A percentile compares a stretch with the other conserved stretches of the same genome.
These are phyloP conservation scores for Ormyrus labotus DNA, from an alignment of 2,888 invertebrate species.

Conservation along the genomic window DNA sequence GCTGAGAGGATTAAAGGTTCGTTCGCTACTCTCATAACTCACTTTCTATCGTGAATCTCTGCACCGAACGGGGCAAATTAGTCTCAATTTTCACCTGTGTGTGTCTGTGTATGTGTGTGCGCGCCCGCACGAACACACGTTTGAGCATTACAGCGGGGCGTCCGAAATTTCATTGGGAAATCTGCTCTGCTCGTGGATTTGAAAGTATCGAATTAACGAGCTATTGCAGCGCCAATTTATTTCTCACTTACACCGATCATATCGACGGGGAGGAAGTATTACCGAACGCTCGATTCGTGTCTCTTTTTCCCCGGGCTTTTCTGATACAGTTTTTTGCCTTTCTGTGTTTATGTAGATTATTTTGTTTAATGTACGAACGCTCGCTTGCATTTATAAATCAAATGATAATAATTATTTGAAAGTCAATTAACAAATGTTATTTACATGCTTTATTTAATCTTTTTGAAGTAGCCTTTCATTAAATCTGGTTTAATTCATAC, in stretches of 20 bases:
- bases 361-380: background rate
- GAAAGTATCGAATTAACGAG: slow-evolving; percentile 49
- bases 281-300: background rate
- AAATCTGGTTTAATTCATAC: no score
- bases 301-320: background rate
- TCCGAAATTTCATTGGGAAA: slow-evolving; percentile 42
- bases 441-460: slow-evolving; percentile 2
- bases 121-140: slow-evolving; percentile 62
- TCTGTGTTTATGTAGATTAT: background rate
- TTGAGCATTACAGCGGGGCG: slow-evolving; percentile 18
- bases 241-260: slow-evolving; percentile 9
- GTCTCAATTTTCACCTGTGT: slow-evolving; percentile 61
- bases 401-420: background rate
- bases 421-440: slow-evolving; percentile 11
- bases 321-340: background rate
- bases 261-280: background rate
- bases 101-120: slow-evolving; percentile 53
- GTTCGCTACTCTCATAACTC: slow-evolving; percentile 60
- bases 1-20: slow-evolving; percentile 48
- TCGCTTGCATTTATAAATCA: background rate
- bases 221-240: slow-evolving; percentile 36
- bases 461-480: background rate
- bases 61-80: slow-evolving; percentile 64
- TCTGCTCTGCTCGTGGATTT: slow-evolving; percentile 29
- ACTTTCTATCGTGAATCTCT: slow-evolving; percentile 61